Evolutionary conservation across 2,888 invertebrate genomes (phyloP), one percentile per base, ranked within the genome.

Genomic region (Lycaena phlaeas): DNA sequence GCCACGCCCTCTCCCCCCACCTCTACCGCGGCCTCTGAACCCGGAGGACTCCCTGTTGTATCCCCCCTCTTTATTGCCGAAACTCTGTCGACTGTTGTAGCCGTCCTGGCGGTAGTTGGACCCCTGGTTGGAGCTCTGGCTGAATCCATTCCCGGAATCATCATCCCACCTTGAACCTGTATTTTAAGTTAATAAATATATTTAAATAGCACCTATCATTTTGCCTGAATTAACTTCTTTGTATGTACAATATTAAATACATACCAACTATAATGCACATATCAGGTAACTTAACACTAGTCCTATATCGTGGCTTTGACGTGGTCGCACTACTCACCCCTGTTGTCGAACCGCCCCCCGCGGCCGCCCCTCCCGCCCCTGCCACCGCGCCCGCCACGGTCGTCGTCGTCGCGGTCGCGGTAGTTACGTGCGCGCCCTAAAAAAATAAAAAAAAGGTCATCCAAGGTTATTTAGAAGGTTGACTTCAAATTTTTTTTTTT

Each of bases 401-500:
- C 60, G 54, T 76, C 64, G 15, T 74, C 76, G 36, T 86, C 78
- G 36, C 77, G 77, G 31, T 88, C 87, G 2, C 77, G 69, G 61
- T 57, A 74, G 0, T 78, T 60, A 4, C 68, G 61, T 6, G 65
- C 59, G 7, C 82, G 77, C 26, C 70, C 84, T 75, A 50, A 3
- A 18, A 5, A 7, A 2, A 22, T 5, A 6, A 22, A n/a, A n/a
- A n/a, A n/a, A n/a, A n/a, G n/a, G n/a, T n/a, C n/a, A n/a, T n/a
- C n/a, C n/a, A n/a, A n/a, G n/a, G n/a, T n/a, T n/a, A n/a, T n/a
- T n/a, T n/a, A n/a, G n/a, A n/a, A n/a, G n/a, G n/a, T n/a, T n/a
- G n/a, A n/a, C n/a, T n/a, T n/a, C n/a, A n/a, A n/a, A n/a, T n/a
- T n/a, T n/a, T n/a, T n/a, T n/a, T n/a, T n/a, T n/a, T n/a, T n/a